A percentile compares a stretch with the other conserved stretches of the same genome.
These are phyloP conservation scores for Oxyteleia sp. DNA, from an alignment of 2,888 invertebrate species.

Conservation along the genomic window DNA sequence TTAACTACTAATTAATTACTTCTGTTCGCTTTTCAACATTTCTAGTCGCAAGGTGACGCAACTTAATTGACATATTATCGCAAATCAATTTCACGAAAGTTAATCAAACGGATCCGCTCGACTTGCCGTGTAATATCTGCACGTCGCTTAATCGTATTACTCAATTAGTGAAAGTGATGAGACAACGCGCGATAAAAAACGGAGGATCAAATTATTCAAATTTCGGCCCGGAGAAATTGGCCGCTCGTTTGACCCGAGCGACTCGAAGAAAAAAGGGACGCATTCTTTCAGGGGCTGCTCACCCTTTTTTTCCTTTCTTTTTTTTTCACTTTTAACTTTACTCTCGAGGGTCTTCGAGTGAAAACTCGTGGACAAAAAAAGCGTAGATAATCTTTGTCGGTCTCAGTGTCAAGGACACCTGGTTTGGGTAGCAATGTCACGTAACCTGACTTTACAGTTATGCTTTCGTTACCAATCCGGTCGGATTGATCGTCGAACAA, in stretches of 20 bases:
- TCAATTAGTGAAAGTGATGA: constrained; percentile 70
- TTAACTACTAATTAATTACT: too few species aligned
- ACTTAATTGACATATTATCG: too few species aligned
- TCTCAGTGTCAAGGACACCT: constrained; percentile 66
- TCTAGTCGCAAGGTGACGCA: too few species aligned
- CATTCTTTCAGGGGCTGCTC: too few species aligned
- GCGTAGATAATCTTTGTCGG: constrained; percentile 29
- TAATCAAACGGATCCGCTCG: constrained; percentile 46
- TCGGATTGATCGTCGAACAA: constrained; percentile 48
- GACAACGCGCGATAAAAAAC: constrained; percentile 23
- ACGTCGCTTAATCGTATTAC: constrained; percentile 49
- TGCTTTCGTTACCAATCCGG: constrained; percentile 59
- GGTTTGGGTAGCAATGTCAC: constrained; percentile 62
- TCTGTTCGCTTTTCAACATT: too few species aligned
- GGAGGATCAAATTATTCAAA: constrained; percentile 44
- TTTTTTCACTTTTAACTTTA: too few species aligned
- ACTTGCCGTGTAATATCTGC: background rate
- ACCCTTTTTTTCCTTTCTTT: too few species aligned
- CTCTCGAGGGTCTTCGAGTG: background rate
- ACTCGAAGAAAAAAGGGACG: too few species aligned
- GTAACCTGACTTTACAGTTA: constrained; percentile 68
- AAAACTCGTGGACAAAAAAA: constrained; percentile 18
- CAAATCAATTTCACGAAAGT: constrained; percentile 63
- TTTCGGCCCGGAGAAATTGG: constrained; percentile 15
- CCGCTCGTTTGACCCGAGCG: background rate